A percentile compares a stretch with the other conserved stretches of the same genome.
phyloP scores from a whole-genome alignment of 2,113 vertebrate genomes.

The Pituophis catenifer region DNA sequence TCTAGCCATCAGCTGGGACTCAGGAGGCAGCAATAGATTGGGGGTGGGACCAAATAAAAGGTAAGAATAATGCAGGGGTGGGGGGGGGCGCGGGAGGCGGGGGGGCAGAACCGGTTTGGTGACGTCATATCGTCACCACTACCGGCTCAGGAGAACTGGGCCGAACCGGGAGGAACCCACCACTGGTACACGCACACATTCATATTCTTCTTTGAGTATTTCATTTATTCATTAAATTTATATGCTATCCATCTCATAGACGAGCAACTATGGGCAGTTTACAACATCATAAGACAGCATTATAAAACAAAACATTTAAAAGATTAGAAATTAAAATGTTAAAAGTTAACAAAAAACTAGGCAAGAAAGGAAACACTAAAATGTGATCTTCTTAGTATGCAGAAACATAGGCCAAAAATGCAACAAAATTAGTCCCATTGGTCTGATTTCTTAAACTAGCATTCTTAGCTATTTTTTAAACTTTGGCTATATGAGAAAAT shows the following conservation, averaged over 20 bases:
- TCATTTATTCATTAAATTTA: not conserved
- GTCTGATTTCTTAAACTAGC: not conserved
- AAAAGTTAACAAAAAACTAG: not conserved
- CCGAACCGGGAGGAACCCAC: too few species aligned
- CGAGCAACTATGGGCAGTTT: not conserved
- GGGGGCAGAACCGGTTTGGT: too few species aligned
- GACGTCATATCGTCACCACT: too few species aligned
- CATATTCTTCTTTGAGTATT: not conserved
- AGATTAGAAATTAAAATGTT: not conserved
- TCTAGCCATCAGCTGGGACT: too few species aligned
- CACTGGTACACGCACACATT: not conserved
- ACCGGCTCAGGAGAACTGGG: too few species aligned
- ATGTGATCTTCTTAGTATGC: not conserved
- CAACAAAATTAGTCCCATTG: not conserved
- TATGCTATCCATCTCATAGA: not conserved
- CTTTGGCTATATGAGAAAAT: not conserved
- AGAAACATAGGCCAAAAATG: not conserved
- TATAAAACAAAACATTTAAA: not conserved
- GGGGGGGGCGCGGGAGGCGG: too few species aligned
- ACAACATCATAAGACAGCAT: not conserved
- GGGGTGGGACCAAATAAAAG: too few species aligned
- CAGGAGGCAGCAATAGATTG: too few species aligned
- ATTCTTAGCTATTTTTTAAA: not conserved
- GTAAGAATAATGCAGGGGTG: too few species aligned
- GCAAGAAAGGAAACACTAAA: not conserved